A percentile compares a stretch with the other conserved stretches of the same genome.
Conservation (phyloP, 2,797 vertebrate genomes). For the Lemur catta region DNA sequence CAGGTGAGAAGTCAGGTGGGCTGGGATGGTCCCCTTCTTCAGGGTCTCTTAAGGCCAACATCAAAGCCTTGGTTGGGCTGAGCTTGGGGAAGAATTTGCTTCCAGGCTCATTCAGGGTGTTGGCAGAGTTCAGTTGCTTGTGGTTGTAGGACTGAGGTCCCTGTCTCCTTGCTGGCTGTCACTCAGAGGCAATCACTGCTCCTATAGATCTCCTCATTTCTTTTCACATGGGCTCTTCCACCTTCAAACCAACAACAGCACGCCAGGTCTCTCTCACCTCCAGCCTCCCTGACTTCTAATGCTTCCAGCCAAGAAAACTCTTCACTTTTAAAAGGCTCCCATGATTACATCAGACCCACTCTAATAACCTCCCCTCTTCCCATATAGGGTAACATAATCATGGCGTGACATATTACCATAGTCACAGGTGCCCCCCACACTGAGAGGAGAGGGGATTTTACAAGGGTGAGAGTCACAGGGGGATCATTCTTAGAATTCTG, state of each 20-base stretch:
- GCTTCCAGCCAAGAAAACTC: neutral
- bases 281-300: neutral
- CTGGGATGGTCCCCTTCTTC: neutral
- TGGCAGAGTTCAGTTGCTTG: neutral
- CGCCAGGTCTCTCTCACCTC: no score
- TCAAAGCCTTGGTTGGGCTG: neutral
- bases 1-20: no score
- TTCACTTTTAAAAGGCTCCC: neutral
- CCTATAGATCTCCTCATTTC: no score
- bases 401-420: neutral
- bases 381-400: neutral
- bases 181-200: no score
- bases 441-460: neutral
- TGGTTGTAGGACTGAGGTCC: neutral
- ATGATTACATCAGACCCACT: neutral
- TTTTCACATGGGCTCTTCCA: neutral
- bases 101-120: no score
- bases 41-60: neutral
- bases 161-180: neutral
- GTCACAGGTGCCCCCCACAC: no score
- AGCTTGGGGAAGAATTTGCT: fast-evolving
- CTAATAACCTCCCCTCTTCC: neutral
- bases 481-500: neutral
- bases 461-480: neutral
- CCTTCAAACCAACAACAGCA: neutral